Percentiles rank a stretch among this genome's conserved stretches.
phyloP scores from a whole-genome alignment of 2,797 vertebrate genomes.

The Scomberomorus guttatus region DNA sequence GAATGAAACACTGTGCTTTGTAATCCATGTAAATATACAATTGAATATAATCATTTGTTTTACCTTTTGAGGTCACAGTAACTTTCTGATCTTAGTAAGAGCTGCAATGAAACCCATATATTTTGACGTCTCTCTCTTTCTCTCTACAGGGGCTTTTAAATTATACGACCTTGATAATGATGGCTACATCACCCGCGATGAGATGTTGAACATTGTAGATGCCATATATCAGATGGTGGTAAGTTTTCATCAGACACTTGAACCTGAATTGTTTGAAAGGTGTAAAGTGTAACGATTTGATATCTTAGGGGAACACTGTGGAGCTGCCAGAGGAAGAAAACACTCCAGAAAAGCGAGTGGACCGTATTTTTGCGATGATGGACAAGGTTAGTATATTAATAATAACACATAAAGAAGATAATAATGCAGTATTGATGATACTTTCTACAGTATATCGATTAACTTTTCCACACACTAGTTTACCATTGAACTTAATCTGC shows the following conservation, averaged over 20 bases:
- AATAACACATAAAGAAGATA: background rate
- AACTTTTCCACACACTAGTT: constrained; percentile 21
- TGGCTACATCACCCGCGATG: constrained; percentile 97
- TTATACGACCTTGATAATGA: constrained; percentile 98
- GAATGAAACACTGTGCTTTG: constrained; percentile 14
- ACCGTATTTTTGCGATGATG: constrained; percentile 99
- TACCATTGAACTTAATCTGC: constrained; percentile 33
- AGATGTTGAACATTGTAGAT: constrained; percentile 99
- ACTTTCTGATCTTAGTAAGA: background rate
- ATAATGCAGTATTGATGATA: background rate
- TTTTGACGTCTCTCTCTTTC: constrained; percentile 45
- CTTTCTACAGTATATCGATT: background rate
- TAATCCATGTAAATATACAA: constrained; percentile 18
- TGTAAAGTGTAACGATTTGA: constrained; percentile 14
- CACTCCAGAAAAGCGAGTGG: constrained; percentile 97
- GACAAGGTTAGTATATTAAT: constrained; percentile 91
- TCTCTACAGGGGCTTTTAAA: constrained; percentile 94
- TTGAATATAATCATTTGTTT: constrained; percentile 18
- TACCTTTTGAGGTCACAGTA: constrained; percentile 3
- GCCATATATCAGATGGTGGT: constrained; percentile 99
- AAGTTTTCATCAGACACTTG: constrained; percentile 67
- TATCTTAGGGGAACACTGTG: constrained; percentile 94
- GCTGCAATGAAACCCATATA: background rate
- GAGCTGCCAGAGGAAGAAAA: constrained; percentile 99
- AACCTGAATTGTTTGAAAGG: constrained; percentile 10